Evolutionary conservation across 2,113 vertebrate genomes (phyloP), one percentile per base, ranked within the genome.

Genomic region (Pitta sordida): DNA sequence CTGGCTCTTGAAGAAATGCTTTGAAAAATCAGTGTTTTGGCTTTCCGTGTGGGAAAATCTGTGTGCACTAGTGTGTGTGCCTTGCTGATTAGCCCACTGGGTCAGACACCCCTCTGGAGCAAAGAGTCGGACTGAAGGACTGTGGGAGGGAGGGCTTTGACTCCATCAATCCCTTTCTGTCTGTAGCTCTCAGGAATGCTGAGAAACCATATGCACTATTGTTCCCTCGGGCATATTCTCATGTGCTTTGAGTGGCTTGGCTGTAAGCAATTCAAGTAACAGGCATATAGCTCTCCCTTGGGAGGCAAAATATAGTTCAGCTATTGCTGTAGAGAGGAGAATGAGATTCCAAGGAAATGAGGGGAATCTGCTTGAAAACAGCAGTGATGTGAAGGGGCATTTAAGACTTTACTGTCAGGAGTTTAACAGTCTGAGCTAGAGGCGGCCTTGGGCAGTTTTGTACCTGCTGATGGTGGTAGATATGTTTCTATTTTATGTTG

Each of bases 211-310:
- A 30, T 64, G 65, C 69, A 41, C 70, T 80, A 95, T 96, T 95
- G 86, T 96, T 93, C 70, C 82, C 67, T 37, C 59, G 12, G 3
- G 89, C 90, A 32, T 93, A 69, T 96, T 86, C 91, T 91, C 83
- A 58, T 68, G 62, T 59, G 88, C 88, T 94, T 91, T 97, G 96
- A 97, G 92, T 89, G 94, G 95, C 26, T 73, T 58, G 86, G 80
- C 87, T 97, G 94, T 95, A 77, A 94, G 88, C 87, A 65, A 83
- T 94, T 95, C 95, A 91, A 97, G 94, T 78, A 92, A 94, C 86
- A 87, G 93, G 95, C 95, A 96, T 96, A 94, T 81, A 79, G 17
- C 26, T 71, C 52, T 96, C 97, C 89, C 95, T 93, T 70, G 96
- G 94, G 97, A 96, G 83, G 89, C 83, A 84, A 39, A 88, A 93